Percentiles rank a stretch among this genome's conserved stretches.
phyloP scores from a whole-genome alignment of 2,797 vertebrate genomes.

The Philypnodon macrostomus region DNA sequence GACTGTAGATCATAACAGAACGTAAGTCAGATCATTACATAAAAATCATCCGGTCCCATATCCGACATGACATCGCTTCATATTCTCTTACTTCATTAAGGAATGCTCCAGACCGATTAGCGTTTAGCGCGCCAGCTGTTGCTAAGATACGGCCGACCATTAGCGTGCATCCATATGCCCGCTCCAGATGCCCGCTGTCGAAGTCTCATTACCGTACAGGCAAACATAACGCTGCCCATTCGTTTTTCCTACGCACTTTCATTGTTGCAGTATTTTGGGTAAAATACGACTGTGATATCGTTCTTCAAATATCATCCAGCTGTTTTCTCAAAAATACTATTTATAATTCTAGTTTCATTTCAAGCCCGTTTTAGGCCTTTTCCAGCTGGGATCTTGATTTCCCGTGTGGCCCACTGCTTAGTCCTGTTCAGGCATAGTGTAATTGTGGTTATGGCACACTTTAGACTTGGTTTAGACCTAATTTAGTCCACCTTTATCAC shows the following conservation, averaged over 20 bases:
- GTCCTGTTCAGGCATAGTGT: too few species aligned
- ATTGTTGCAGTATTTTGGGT: slow-evolving; percentile 33
- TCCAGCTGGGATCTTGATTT: too few species aligned
- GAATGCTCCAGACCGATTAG: slow-evolving; percentile 44
- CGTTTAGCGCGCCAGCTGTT: slow-evolving; percentile 63
- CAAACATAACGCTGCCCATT: slow-evolving; percentile 46
- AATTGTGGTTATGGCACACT: too few species aligned
- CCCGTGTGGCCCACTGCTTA: too few species aligned
- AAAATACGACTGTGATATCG: too few species aligned
- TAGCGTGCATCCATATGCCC: slow-evolving; percentile 57
- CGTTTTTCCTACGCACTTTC: slow-evolving; percentile 39
- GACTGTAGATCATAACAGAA: not conserved
- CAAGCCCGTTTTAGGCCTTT: too few species aligned
- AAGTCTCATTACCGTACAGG: slow-evolving; percentile 60
- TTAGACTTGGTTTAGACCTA: too few species aligned
- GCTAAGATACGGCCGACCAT: slow-evolving; percentile 45
- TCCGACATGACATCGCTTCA: slow-evolving; percentile 32
- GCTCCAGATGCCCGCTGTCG: slow-evolving; percentile 62
- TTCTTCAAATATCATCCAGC: not conserved
- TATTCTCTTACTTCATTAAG: slow-evolving; percentile 36
- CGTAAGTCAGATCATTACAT: not conserved
- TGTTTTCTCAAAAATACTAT: not conserved
- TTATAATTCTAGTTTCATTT: too few species aligned
- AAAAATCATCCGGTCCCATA: not conserved
- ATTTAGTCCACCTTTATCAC: too few species aligned